phyloP scores from a whole-genome alignment of 2,113 vertebrate genomes.

The Prunella fulvescens region DNA sequence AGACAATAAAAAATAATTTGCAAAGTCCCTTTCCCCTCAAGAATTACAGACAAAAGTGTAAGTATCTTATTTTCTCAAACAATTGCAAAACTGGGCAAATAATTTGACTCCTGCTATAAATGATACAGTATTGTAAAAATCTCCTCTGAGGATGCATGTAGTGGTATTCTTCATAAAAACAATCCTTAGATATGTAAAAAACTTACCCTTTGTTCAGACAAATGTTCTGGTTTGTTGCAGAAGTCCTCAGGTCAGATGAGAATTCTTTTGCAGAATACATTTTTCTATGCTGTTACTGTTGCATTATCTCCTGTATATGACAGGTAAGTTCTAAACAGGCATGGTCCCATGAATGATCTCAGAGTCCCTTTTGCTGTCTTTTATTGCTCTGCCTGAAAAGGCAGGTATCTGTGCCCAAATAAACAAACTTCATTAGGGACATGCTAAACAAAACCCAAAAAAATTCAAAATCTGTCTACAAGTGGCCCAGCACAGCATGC shows the following conservation, averaged over 20 bases:
- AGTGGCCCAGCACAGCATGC: neutral
- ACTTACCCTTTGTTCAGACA: neutral
- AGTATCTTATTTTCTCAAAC: neutral
- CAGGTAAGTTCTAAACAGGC: neutral
- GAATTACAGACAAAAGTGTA: neutral
- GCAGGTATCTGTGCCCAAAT: neutral
- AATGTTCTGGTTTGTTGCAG: neutral
- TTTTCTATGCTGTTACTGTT: neutral
- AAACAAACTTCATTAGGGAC: neutral
- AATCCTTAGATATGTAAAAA: neutral
- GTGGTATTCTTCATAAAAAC: neutral
- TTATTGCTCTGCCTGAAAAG: neutral
- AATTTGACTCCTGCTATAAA: neutral
- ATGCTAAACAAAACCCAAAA: neutral
- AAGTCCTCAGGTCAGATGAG: neutral
- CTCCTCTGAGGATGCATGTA: neutral
- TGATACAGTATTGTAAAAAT: neutral
- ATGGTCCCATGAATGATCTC: neutral
- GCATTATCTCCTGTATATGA: neutral
- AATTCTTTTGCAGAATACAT: neutral
- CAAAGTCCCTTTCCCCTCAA: neutral
- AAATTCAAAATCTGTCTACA: neutral
- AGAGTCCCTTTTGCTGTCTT: neutral
- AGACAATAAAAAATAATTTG: neutral
- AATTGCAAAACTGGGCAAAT: neutral